Evolutionary conservation across 2,888 invertebrate genomes (phyloP).

Genomic region (Cantharis flavilabris): DNA sequence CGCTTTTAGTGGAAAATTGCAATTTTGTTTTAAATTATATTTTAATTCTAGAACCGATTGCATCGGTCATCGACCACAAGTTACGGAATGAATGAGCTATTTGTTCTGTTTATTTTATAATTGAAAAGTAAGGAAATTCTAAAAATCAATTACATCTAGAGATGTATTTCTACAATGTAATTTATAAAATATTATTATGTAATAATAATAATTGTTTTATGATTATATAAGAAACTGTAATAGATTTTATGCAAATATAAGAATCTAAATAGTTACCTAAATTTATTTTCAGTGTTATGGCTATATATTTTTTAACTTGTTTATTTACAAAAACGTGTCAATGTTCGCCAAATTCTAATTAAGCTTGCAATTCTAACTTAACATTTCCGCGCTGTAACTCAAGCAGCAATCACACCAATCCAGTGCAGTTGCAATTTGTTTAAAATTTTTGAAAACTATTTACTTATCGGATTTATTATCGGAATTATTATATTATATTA

Average conservation of each 20-base stretch:
- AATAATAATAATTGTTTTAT: too few relatives aligned
- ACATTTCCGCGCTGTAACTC: too few relatives aligned
- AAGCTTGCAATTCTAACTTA: too few relatives aligned
- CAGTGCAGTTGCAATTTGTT: too few relatives aligned
- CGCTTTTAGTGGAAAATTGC: neutral
- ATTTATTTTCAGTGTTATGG: neutral
- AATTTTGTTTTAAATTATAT: neutral
- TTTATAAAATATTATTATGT: neutral
- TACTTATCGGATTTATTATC: too few relatives aligned
- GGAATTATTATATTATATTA: too few relatives aligned
- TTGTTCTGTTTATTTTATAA: constrained; percentile 7
- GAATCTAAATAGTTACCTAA: neutral
- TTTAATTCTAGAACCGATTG: constrained; percentile 9
- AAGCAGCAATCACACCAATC: too few relatives aligned
- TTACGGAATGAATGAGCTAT: constrained; percentile 15
- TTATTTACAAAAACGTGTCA: too few relatives aligned
- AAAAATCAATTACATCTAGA: neutral
- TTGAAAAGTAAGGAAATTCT: neutral
- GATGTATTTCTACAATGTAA: neutral
- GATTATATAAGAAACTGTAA: neutral
- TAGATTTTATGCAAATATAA: neutral
- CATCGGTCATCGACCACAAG: constrained; percentile 25
- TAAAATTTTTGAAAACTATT: too few relatives aligned
- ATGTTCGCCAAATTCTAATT: too few relatives aligned
- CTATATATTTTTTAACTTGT: too few relatives aligned